Base-by-base conservation (phyloP, 1,140 invertebrate genomes). In the Nebria ingens region DNA sequence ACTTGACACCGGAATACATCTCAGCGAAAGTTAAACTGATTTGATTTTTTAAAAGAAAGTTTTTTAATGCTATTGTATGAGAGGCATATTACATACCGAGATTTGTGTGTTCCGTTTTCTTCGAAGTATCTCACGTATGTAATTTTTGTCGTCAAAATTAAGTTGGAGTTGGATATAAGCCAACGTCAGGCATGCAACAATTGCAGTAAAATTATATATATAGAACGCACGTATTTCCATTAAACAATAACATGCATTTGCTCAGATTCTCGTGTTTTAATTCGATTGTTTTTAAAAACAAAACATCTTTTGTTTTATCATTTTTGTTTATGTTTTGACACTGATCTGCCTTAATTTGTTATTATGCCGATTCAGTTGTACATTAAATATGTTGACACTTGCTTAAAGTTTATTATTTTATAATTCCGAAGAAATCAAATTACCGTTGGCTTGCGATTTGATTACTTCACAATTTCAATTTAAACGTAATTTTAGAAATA, bases 71-170 rank as follows among this genome's bases (percentile, higher is more conserved):
- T n/a, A n/a, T n/a, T n/a, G n/a, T n/a, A n/a, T n/a, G n/a, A n/a
- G n/a, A n/a, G n/a, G n/a, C n/a, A n/a, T n/a, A n/a, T n/a, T n/a
- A n/a, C n/a, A n/a, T n/a, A n/a, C n/a, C n/a, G n/a, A n/a, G n/a
- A n/a, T n/a, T n/a, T n/a, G n/a, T n/a, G n/a, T n/a, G n/a, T n/a
- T n/a, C 25, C 25, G 25, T 34, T 34, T 34, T 34, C 25, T 34
- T 34, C 25, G n/a, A 34, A 34, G 25, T 34, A 34, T 34, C 25
- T 45, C 17, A 45, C 15, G 40, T 45, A 45, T 45, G 15, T 45
- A 45, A 45, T 45, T 45, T 45, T 45, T 45, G 40, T 45, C 40
- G 40, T 45, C 40, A 45, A 45, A 45, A 45, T 45, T 45, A 45
- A 34, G 25, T 34, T 34, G 6, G 25, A 17, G 9, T 17, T 45